Conservation (phyloP, 1,140 invertebrate genomes). For the Drosophila micromelanica region DNA sequence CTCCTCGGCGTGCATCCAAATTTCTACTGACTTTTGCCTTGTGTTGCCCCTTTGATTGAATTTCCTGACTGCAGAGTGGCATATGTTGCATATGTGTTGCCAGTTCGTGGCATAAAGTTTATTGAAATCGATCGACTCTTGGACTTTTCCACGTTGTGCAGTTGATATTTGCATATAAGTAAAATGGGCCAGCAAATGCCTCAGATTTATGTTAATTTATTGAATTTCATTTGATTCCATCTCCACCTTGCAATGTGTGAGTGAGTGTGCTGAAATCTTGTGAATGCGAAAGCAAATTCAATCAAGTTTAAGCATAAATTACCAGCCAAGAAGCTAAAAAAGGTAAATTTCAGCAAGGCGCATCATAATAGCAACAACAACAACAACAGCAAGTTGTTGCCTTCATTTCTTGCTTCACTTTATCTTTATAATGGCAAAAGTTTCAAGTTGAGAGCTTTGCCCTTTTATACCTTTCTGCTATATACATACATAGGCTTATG, state of each 20-base stretch:
- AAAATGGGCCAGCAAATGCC: conserved; percentile 42
- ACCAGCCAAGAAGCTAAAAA: conserved; percentile 31
- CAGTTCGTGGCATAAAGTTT: conserved; percentile 67
- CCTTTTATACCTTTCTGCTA: conserved; percentile 42
- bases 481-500: conserved; percentile 28
- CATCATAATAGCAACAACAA: conserved; percentile 20
- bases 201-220: conserved; percentile 80
- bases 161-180: conserved; percentile 64
- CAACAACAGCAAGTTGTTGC: conserved; percentile 36
- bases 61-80: conserved; percentile 55
- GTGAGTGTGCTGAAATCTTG: conserved; percentile 43
- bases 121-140: conserved; percentile 70
- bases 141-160: conserved; percentile 27
- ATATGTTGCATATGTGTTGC: conserved; percentile 75
- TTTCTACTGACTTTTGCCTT: conserved; percentile 15
- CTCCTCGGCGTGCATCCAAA: conserved; percentile 7
- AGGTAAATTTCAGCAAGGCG: conserved; percentile 29
- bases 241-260: conserved; percentile 15
- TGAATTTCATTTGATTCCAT: conserved; percentile 71
- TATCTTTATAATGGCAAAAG: conserved; percentile 78
- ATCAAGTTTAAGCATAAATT: conserved; percentile 76
- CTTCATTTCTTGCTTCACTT: conserved; percentile 49
- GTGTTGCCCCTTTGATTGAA: conserved; percentile 53
- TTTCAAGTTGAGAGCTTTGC: conserved; percentile 46
- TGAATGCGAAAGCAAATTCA: conserved; percentile 62